Evolutionary conservation across 64 coral and sea anemone species (phyloP).

Genomic region (Hydrozoanthus tunicans): DNA sequence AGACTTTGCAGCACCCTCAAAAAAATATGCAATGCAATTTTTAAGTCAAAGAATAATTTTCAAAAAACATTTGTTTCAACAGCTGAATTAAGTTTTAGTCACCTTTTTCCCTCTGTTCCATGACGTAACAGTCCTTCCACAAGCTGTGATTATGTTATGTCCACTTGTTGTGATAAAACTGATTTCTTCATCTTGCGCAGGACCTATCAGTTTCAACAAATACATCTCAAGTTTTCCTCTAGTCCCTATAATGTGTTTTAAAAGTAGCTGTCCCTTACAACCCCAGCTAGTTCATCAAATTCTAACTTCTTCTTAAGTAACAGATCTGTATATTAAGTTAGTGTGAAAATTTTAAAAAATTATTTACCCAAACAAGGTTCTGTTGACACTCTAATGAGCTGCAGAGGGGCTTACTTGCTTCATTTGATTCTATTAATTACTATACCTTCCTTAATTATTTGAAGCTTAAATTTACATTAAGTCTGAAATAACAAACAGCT

Average conservation of each 20-base stretch:
- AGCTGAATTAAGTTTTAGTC: not conserved
- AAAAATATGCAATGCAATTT: no score
- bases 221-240: not conserved
- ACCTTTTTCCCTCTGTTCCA: constrained; percentile 98
- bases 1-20: no score
- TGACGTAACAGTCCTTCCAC: constrained; percentile 67
- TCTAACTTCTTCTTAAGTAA: no score
- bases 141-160: constrained; percentile 78
- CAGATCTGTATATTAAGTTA: no score
- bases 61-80: no score
- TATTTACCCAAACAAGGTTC: no score
- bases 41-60: no score
- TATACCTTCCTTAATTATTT: not conserved
- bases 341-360: no score
- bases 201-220: constrained; percentile 48
- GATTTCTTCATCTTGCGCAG: constrained; percentile 72
- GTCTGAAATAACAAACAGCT: not conserved
- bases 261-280: not conserved
- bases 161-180: constrained; percentile 76
- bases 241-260: no score
- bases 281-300: no score
- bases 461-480: not conserved
- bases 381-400: not conserved
- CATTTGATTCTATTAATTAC: not conserved
- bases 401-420: not conserved